Evolutionary conservation across 1,140 invertebrate genomes (phyloP), one percentile per base, ranked within the genome.

Genomic region (Drosophila leontia): DNA sequence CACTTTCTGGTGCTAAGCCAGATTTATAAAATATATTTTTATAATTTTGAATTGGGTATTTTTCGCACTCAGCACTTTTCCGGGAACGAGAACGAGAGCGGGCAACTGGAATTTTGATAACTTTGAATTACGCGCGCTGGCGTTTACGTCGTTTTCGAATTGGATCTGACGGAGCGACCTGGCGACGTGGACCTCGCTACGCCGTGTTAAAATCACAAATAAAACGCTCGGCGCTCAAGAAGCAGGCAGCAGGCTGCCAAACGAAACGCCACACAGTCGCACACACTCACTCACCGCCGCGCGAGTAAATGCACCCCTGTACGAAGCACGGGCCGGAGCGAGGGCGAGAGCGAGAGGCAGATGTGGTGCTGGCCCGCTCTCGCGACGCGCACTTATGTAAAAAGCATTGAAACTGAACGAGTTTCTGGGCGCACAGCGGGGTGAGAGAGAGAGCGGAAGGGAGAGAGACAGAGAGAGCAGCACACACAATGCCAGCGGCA

Each of bases 191-290:
- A 90, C 90, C 75, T 91, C 69, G 77, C 79, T 72, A 75, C 76
- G 80, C 80, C 90, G 87, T 91, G 82, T 80, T 90, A 83, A 90
- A 91, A 91, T 91, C 90, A 91, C 79, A 90, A 91, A 91, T 91
- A 91, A 91, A 82, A 82, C 88, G 84, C 69, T 77, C 74, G 87
- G 78, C 71, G 81, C 75, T 78, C 81, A 88, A 90, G 85, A 88
- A 88, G 85, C 84, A 76, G 67, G 69, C 84, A 88, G 85, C 85
- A 88, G 85, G 84, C 84, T 80, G 76, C 32, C 61, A 72, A 76
- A 78, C 44, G 56, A 42, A 71, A 61, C 53, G 62, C 72, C 63
- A 58, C 57, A 62, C 63, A 75, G 42, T 39, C 45, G 23, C 60
- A 34, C 41, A 56, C 63, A 29, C 48, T 44, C 60, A 57, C 62